These are phyloP conservation scores for Gopherus flavomarginatus DNA, from an alignment of 2,113 vertebrate genomes.

Conservation along the genomic window DNA sequence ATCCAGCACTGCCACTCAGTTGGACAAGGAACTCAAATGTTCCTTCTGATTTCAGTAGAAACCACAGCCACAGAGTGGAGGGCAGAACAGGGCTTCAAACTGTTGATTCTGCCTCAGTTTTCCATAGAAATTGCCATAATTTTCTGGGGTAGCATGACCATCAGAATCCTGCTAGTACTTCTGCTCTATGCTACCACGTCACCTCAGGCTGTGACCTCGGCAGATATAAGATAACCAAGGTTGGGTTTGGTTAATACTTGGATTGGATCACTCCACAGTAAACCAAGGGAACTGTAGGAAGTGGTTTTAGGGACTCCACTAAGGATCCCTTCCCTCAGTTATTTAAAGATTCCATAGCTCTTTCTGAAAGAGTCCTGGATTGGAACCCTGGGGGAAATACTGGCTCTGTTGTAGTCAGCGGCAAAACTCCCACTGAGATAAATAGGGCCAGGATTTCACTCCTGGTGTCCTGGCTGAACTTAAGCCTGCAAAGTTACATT, in stretches of 20 bases:
- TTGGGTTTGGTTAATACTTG: neutral
- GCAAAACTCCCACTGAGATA: neutral
- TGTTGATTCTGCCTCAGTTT: neutral
- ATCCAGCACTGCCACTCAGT: neutral
- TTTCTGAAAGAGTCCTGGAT: accelerated
- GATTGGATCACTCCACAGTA: neutral
- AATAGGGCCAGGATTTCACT: neutral
- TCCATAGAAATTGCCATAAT: neutral
- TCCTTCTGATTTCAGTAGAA: neutral
- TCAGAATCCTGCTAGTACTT: neutral
- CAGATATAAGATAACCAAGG: neutral
- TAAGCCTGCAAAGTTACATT: neutral
- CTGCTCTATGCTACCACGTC: neutral
- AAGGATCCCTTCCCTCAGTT: neutral
- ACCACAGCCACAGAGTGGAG: neutral
- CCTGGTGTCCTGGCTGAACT: neutral
- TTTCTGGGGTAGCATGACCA: neutral
- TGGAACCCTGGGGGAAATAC: neutral
- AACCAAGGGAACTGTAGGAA: neutral
- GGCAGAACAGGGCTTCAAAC: neutral
- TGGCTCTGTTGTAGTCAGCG: neutral
- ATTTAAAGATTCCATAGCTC: neutral
- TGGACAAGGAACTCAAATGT: no score
- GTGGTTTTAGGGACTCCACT: neutral
- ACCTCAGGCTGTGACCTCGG: neutral